phyloP scores from a whole-genome alignment of 2,888 invertebrate species.

The Drosophila diplacantha region DNA sequence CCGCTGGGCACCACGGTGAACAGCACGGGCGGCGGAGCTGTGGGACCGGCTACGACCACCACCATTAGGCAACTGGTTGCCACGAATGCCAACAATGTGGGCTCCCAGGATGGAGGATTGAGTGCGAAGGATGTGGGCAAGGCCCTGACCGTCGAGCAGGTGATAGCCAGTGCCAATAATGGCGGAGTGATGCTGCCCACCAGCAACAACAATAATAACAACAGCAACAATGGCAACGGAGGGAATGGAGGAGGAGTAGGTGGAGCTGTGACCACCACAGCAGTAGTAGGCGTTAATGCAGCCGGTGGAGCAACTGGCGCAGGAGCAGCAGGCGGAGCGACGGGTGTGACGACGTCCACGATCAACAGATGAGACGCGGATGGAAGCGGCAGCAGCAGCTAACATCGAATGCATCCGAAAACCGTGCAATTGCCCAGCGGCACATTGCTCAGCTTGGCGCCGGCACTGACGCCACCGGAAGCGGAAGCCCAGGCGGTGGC shows the following conservation, averaged over 20 bases:
- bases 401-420: slow-evolving; percentile 66
- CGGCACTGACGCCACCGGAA: slow-evolving; percentile 40
- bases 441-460: slow-evolving; percentile 45
- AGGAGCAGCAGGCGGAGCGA: slow-evolving; percentile 25
- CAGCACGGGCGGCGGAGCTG: slow-evolving; percentile 51
- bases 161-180: slow-evolving; percentile 62
- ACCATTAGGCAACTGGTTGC: slow-evolving; percentile 60
- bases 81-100: slow-evolving; percentile 61
- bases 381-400: slow-evolving; percentile 76
- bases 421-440: slow-evolving; percentile 38
- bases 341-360: slow-evolving; percentile 64
- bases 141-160: slow-evolving; percentile 61
- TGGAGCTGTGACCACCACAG: slow-evolving; percentile 40
- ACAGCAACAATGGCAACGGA: slow-evolving; percentile 41
- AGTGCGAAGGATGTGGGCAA: slow-evolving; percentile 59
- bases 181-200: slow-evolving; percentile 58
- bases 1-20: slow-evolving; percentile 69
- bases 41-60: slow-evolving; percentile 35
- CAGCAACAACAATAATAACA: slow-evolving; percentile 45
- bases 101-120: slow-evolving; percentile 22
- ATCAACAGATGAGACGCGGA: slow-evolving; percentile 78
- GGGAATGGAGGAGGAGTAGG: slow-evolving; percentile 15
- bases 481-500: slow-evolving; percentile 40
- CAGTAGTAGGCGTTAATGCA: slow-evolving; percentile 25
- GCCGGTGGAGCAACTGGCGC: slow-evolving; percentile 18